Percentiles rank a stretch among this genome's conserved stretches.
phyloP scores from a whole-genome alignment of 2,113 vertebrate species.

The Prunella himalayana region DNA sequence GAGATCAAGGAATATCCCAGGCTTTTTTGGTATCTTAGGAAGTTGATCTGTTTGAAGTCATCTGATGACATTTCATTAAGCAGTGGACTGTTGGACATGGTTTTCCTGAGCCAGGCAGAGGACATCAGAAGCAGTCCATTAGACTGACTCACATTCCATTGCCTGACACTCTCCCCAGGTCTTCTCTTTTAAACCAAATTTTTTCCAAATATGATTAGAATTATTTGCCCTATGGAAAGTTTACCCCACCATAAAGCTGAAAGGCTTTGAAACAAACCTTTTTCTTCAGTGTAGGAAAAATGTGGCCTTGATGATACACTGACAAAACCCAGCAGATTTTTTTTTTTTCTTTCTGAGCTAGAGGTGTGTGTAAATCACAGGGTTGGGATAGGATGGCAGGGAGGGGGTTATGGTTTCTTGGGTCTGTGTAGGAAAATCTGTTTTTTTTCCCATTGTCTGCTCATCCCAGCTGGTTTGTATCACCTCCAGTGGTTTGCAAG shows the following conservation, averaged over 20 bases:
- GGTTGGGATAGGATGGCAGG: neutral
- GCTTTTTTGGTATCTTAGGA: neutral
- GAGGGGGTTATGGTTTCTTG: neutral
- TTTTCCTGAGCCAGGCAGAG: neutral
- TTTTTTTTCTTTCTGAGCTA: neutral
- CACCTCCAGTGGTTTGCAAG: neutral
- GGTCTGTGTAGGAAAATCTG: neutral
- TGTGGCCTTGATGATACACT: neutral
- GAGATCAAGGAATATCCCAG: neutral
- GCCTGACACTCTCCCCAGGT: neutral
- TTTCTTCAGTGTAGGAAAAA: neutral
- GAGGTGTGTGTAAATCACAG: neutral
- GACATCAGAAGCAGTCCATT: neutral
- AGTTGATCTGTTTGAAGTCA: neutral
- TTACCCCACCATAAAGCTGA: neutral
- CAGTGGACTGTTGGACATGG: neutral
- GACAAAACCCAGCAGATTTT: neutral
- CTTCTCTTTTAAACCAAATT: neutral
- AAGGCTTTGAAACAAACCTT: neutral
- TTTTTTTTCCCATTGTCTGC: neutral
- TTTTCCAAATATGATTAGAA: neutral
- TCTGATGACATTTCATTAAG: neutral
- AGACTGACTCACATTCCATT: neutral
- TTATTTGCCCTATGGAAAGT: neutral
- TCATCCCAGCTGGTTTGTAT: neutral